These are phyloP conservation scores for Drosophila cognata DNA, from an alignment of 2,888 invertebrate species.

Conservation along the genomic window DNA sequence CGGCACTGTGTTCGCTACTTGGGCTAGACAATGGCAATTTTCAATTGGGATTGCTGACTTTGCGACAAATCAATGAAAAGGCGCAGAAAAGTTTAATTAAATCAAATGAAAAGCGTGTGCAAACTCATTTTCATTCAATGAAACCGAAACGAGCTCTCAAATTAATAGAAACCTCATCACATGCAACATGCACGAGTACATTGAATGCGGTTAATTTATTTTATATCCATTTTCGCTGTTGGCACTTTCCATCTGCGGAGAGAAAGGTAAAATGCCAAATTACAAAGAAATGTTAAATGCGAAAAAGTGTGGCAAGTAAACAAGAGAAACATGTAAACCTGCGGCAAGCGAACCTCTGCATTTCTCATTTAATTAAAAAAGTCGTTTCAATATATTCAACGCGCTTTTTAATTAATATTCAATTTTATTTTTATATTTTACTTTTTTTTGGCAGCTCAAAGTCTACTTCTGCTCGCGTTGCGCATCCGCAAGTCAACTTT, in stretches of 20 bases:
- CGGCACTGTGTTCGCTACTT: neutral
- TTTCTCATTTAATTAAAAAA: slow-evolving; percentile 62
- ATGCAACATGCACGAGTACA: slow-evolving; percentile 27
- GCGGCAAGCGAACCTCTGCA: slow-evolving; percentile 38
- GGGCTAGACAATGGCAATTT: slow-evolving; percentile 1
- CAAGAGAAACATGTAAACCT: slow-evolving; percentile 19
- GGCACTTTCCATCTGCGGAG: slow-evolving; percentile 19
- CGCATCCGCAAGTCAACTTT: slow-evolving; percentile 47
- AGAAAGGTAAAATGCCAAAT: slow-evolving; percentile 19
- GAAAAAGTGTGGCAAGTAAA: slow-evolving; percentile 28
- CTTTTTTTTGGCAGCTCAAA: neutral
- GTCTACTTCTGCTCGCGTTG: slow-evolving; percentile 23
- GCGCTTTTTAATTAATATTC: slow-evolving; percentile 71
- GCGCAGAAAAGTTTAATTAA: slow-evolving; percentile 59
- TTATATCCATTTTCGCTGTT: slow-evolving; percentile 30
- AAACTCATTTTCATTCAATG: slow-evolving; percentile 29
- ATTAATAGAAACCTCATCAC: slow-evolving; percentile 52
- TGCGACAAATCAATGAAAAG: slow-evolving; percentile 32
- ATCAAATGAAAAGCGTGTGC: slow-evolving; percentile 29
- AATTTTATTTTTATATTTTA: slow-evolving; percentile 19
- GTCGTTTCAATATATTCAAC: slow-evolving; percentile 34
- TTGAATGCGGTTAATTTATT: slow-evolving; percentile 53
- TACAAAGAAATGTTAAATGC: slow-evolving; percentile 29
- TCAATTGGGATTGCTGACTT: slow-evolving; percentile 1
- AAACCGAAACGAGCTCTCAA: slow-evolving; percentile 14